These are phyloP conservation scores for Agriopis marginaria DNA, from an alignment of 2,888 invertebrate species.

Conservation along the genomic window DNA sequence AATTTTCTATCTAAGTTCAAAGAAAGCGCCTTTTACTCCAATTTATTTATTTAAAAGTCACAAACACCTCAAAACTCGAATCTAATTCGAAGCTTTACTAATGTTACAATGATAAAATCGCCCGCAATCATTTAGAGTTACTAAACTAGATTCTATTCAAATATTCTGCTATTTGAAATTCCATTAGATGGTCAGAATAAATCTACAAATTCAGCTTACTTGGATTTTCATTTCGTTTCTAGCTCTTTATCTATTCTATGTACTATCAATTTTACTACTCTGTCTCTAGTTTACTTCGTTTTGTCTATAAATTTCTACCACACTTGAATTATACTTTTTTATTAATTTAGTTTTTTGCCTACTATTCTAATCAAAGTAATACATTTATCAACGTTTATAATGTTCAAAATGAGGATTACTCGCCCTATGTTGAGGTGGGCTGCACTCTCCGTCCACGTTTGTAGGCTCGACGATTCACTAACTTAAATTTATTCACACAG, in stretches of 20 bases:
- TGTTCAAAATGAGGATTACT: slow-evolving; percentile 77
- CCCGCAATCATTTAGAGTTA: slow-evolving; percentile 63
- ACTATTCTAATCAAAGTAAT: slow-evolving; percentile 79
- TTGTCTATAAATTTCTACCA: slow-evolving; percentile 67
- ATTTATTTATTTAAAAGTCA: slow-evolving; percentile 44
- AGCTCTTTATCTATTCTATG: slow-evolving; percentile 74
- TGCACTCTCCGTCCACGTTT: slow-evolving; percentile 73
- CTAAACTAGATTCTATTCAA: slow-evolving; percentile 69
- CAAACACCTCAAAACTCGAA: slow-evolving; percentile 53
- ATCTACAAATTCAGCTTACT: slow-evolving; percentile 72
- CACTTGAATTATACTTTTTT: slow-evolving; percentile 64
- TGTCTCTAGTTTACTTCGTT: slow-evolving; percentile 61
- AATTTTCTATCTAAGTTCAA: slow-evolving; percentile 60
- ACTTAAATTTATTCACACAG: slow-evolving; percentile 51
- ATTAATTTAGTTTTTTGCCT: slow-evolving; percentile 61
- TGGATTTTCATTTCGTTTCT: slow-evolving; percentile 60
- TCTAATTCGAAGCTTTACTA: slow-evolving; percentile 72
- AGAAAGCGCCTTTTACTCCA: slow-evolving; percentile 40
- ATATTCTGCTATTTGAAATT: slow-evolving; percentile 69
- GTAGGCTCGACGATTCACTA: slow-evolving; percentile 74
- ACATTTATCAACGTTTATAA: slow-evolving; percentile 70
- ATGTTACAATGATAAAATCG: slow-evolving; percentile 67
- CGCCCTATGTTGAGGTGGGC: slow-evolving; percentile 80
- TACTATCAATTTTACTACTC: slow-evolving; percentile 67
- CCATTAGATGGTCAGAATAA: slow-evolving; percentile 67